phyloP scores from a whole-genome alignment of 2,888 invertebrate species.

The Apoderus coryli region DNA sequence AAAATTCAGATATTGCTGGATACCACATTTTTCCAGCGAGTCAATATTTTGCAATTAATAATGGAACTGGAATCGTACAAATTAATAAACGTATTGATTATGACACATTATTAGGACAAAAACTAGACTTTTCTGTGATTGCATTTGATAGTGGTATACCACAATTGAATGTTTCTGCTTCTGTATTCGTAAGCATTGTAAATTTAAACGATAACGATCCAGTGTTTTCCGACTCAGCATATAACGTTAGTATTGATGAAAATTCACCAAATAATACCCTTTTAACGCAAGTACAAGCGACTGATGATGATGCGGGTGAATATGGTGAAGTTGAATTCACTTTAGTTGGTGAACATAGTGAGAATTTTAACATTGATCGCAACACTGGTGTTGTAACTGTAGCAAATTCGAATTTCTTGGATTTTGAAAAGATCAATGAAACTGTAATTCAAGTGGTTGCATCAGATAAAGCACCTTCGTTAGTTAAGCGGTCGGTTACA shows the following conservation, averaged over 20 bases:
- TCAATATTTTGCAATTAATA: conserved; percentile 67
- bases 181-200: conserved; percentile 58
- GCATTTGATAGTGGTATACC: conserved; percentile 83
- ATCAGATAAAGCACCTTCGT: conserved; percentile 60
- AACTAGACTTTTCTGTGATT: conserved; percentile 61
- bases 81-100: conserved; percentile 69
- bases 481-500: conserved; percentile 52
- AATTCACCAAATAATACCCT: conserved; percentile 59
- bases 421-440: conserved; percentile 58
- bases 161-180: conserved; percentile 61
- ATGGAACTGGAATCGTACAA: conserved; percentile 65
- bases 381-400: conserved; percentile 64
- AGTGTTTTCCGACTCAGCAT: conserved; percentile 49
- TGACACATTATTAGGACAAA: conserved; percentile 60
- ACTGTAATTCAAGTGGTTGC: conserved; percentile 68
- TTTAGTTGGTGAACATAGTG: conserved; percentile 57
- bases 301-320: conserved; percentile 62
- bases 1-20: conserved; percentile 67
- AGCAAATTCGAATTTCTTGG: conserved; percentile 53
- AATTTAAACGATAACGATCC: conserved; percentile 87
- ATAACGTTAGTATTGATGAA: conserved; percentile 59
- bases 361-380: conserved; percentile 58
- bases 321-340: conserved; percentile 69
- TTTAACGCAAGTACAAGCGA: conserved; percentile 58
- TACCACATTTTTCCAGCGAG: conserved; percentile 56